Evolutionary conservation across 2,888 invertebrate genomes (phyloP).

Genomic region (Mamestra brassicae): DNA sequence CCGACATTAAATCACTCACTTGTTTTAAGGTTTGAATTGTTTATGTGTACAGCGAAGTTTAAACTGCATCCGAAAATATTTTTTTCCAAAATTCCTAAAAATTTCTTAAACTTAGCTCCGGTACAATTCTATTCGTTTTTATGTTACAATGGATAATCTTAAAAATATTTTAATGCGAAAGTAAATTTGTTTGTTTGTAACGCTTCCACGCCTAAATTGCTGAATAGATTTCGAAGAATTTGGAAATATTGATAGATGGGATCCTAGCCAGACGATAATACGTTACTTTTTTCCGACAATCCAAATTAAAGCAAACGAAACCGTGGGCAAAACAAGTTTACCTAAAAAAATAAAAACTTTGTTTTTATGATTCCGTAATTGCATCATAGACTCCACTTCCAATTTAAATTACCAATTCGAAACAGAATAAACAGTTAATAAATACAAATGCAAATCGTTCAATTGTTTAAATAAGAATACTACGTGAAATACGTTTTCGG

Average conservation of each 20-base stretch:
- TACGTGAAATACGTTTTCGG: slow-evolving; percentile 68
- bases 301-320: too few species aligned
- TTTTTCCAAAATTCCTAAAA: neutral
- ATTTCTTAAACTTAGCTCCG: neutral
- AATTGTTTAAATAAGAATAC: slow-evolving; percentile 63
- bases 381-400: slow-evolving; percentile 8
- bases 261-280: neutral
- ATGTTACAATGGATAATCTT: neutral
- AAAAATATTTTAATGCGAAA: too few species aligned
- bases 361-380: slow-evolving; percentile 11
- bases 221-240: too few species aligned
- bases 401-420: slow-evolving; percentile 33
- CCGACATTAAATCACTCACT: slow-evolving; percentile 78
- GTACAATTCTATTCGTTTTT: neutral
- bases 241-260: too few species aligned
- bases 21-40: slow-evolving; percentile 38
- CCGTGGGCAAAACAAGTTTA: too few species aligned
- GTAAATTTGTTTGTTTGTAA: too few species aligned
- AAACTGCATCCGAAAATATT: neutral
- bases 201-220: too few species aligned
- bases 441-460: slow-evolving; percentile 62
- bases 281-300: too few species aligned
- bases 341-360: neutral
- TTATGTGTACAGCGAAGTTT: slow-evolving; percentile 13
- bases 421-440: slow-evolving; percentile 57